Evolutionary conservation across 2,113 vertebrate species (phyloP), one percentile per base, ranked within the genome.

Genomic region (Engystomops pustulosus): DNA sequence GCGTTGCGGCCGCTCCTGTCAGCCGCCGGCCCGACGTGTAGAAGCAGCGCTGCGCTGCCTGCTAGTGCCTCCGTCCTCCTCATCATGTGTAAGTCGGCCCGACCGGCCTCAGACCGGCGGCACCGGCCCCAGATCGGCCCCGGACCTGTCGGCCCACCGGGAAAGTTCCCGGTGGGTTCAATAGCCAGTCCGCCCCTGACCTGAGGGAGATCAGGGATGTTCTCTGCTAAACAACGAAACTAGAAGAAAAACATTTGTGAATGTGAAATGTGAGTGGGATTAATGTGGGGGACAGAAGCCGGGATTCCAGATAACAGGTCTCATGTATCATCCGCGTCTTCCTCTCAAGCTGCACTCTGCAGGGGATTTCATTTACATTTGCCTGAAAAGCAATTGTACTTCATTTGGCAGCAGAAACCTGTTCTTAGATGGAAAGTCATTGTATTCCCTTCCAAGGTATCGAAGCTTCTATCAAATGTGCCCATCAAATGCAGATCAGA

Each of bases 321-420:
- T 70, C 74, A 69, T 78, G 60, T 78, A 70, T 85, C 83, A 79
- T 79, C 74, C 45, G 60, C 6, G 53, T 78, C 27, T 79, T 55
- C 41, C 70, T 79, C 60, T 67, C 45, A 53, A 84, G 74, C 60
- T 53, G 32, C 62, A 41, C 83, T 85, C 83, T 45, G 74, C 49
- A 79, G 75, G 83, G 83, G 83, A 85, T 79, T 85, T 79, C 32
- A 85, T 85, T 85, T 85, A 79, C 83, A 85, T 85, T 85, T 70
- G 74, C 60, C 36, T 78, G 75, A 79, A 79, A 69, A 85, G 74
- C 74, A 85, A 79, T 79, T 70, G 74, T 55, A 79, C 65, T 70
- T 70, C 75, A 79, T 79, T 84, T 85, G 75, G 83, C 83, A 85
- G 62, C 14, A 79, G 49, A 65, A 85, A 79, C 62, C 74, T 17